Percentiles rank a stretch among this genome's conserved stretches.
Evolutionary conservation across 2,888 invertebrate genomes (phyloP).

Genomic region (Apodemia mormo): DNA sequence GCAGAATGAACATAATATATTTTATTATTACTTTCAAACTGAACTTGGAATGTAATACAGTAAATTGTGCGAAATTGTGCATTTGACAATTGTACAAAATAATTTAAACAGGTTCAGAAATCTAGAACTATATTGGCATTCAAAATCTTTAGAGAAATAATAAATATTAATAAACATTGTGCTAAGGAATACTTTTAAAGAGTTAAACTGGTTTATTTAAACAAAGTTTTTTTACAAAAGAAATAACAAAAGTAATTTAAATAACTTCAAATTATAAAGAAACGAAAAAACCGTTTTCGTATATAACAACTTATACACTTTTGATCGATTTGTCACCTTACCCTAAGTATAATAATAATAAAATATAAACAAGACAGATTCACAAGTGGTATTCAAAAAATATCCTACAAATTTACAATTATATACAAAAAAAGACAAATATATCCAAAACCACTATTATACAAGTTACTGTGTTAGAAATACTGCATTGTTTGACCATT

Average conservation of each 20-base stretch:
- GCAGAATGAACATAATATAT: not conserved
- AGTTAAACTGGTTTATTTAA: not conserved
- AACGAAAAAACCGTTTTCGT: constrained; percentile 21
- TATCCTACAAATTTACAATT: constrained; percentile 76
- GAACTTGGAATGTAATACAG: constrained; percentile 43
- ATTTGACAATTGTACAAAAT: constrained; percentile 20
- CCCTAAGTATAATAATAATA: constrained; percentile 27
- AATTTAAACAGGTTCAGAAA: constrained; percentile 4
- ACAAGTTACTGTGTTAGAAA: constrained; percentile 58
- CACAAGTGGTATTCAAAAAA: constrained; percentile 57
- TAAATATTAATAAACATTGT: not conserved
- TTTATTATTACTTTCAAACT: constrained; percentile 5
- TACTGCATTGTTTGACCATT: constrained; percentile 68
- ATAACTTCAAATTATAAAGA: constrained; percentile 21
- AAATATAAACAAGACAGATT: constrained; percentile 53
- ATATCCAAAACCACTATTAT: constrained; percentile 67
- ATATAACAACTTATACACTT: constrained; percentile 30
- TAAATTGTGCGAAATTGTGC: constrained; percentile 43
- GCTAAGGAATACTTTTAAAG: not conserved
- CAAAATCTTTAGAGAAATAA: not conserved
- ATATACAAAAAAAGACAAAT: constrained; percentile 73
- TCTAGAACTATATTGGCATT: not conserved
- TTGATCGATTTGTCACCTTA: constrained; percentile 35
- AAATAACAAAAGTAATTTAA: constrained; percentile 20
- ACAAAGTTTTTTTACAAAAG: not conserved